phyloP scores from a whole-genome alignment of 2,888 invertebrate genomes.

The Phorcus lineatus region DNA sequence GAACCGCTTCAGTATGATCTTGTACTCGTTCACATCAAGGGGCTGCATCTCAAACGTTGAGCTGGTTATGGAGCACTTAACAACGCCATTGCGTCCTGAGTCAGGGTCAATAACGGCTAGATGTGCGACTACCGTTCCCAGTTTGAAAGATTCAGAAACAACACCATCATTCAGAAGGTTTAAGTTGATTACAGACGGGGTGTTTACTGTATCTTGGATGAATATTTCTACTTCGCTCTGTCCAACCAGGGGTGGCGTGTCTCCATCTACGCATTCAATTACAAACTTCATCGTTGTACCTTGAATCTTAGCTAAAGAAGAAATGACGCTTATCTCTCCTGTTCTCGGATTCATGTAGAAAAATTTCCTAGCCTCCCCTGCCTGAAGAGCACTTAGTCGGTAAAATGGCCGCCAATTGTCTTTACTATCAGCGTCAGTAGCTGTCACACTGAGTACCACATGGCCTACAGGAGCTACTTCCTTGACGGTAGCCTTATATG shows the following conservation, averaged over 20 bases:
- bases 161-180: slow-evolving; percentile 3
- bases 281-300: slow-evolving; percentile 10
- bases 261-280: slow-evolving; percentile 15
- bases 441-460: slow-evolving; percentile 79
- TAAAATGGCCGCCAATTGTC: slow-evolving; percentile 79
- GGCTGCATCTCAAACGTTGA: slow-evolving; percentile 9
- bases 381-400: slow-evolving; percentile 54
- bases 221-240: slow-evolving; percentile 20
- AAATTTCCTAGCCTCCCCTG: not conserved
- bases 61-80: slow-evolving; percentile 14
- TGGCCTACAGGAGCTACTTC: not conserved
- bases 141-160: not conserved
- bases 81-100: slow-evolving; percentile 23
- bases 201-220: slow-evolving; percentile 17
- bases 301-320: slow-evolving; percentile 13
- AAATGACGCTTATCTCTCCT: slow-evolving; percentile 24
- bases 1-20: slow-evolving; percentile 4
- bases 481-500: slow-evolving; percentile 20
- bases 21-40: slow-evolving; percentile 26
- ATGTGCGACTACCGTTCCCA: slow-evolving; percentile 22
- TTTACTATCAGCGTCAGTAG: slow-evolving; percentile 89
- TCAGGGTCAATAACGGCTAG: slow-evolving; percentile 26
- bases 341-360: slow-evolving; percentile 18
- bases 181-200: not conserved
- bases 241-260: not conserved